Conservation (phyloP, 2,113 vertebrate genomes). For the Eulemur macaco region DNA sequence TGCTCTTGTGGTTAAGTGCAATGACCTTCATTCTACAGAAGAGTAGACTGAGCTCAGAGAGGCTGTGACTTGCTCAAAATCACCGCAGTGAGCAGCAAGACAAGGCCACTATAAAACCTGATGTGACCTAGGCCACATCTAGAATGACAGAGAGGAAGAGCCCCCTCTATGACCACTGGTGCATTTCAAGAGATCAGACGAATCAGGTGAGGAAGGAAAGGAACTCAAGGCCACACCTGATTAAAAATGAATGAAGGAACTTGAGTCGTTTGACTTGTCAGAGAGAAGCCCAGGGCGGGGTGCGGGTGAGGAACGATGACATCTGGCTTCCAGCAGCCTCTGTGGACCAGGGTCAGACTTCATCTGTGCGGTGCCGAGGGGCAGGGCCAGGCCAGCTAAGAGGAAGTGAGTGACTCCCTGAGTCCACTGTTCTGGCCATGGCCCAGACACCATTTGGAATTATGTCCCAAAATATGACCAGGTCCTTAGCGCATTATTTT, state of each 20-base stretch:
- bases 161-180: background rate
- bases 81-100: background rate
- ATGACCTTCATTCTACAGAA: background rate
- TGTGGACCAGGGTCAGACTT: background rate
- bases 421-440: background rate
- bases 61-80: background rate
- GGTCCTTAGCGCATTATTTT: background rate
- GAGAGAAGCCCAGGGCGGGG: background rate
- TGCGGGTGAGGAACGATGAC: accelerated
- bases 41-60: background rate
- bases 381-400: background rate
- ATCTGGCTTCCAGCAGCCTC: background rate
- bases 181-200: background rate
- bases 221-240: background rate
- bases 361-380: too few relatives aligned
- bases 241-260: background rate
- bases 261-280: background rate
- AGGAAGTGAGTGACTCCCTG: background rate
- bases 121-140: background rate
- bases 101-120: accelerated
- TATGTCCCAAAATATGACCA: background rate
- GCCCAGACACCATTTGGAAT: background rate
- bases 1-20: background rate
- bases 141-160: background rate
- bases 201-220: background rate